Evolutionary conservation across 2,113 vertebrate genomes (phyloP), one percentile per base, ranked within the genome.

Genomic region (Podiceps cristatus): DNA sequence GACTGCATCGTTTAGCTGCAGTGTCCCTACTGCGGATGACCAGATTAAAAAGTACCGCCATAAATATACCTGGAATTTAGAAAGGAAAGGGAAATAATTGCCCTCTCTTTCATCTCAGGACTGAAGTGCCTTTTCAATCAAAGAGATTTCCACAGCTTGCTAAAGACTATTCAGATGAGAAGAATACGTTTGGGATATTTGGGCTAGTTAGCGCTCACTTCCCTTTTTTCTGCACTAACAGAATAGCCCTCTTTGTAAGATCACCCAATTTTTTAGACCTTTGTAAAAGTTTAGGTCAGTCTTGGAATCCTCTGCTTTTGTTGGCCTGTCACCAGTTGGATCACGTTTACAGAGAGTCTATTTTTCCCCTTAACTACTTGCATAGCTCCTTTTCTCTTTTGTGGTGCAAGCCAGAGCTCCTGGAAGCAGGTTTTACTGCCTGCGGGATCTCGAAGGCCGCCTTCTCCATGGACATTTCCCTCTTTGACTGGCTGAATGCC

Each of bases 141-240:
- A 88, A 93, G 77, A 77, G 75, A 64, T 90, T 93, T 95, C 74
- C 68, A 69, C 74, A 93, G 77, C 44, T 49, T 52, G 55, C 91
- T 91, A 81, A 95, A 90, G 84, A 95, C 91, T 86, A 94, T 93
- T 96, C 91, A 95, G 79, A 95, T 60, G 83, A 86, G 87, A 95
- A 95, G 88, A 97, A 96, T 91, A 62, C 29, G 0, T 85, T 81
- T 82, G 69, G 91, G 84, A 62, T 87, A 86, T 96, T 94, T 92
- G 59, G 92, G 72, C 92, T 92, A 94, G 85, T 92, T 95, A 96
- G 56, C 13, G 1, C 71, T 80, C 82, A 80, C 49, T 95, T 88
- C 55, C 60, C 37, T 82, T 91, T 91, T 76, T 78, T 66, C 68
- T 85, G 56, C 60, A 7, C 58, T 89, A 78, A 40, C 60, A 86